Conservation (phyloP, 2,113 vertebrate genomes). For the Ahaetulla prasina region DNA sequence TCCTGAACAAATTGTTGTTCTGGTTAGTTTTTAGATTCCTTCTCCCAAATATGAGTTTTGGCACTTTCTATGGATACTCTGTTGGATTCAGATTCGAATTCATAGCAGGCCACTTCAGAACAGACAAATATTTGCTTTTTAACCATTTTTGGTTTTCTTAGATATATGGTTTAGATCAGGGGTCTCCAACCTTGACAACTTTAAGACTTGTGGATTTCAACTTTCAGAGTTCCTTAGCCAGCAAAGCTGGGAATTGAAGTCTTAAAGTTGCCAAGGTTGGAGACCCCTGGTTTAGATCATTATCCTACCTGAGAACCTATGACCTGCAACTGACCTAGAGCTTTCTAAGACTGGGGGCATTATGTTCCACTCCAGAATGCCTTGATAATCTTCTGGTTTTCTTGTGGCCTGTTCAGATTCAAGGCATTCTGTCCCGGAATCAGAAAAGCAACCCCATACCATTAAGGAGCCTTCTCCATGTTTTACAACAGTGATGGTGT, state of each 20-base stretch:
- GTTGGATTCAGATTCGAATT: background rate
- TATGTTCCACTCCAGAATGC: background rate
- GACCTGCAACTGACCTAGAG: background rate
- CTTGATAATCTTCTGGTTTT: background rate
- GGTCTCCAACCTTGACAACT: too few relatives aligned
- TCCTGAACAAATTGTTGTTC: background rate
- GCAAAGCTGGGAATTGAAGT: too few relatives aligned
- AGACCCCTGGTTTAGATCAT: background rate
- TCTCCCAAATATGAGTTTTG: background rate
- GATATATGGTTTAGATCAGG: background rate
- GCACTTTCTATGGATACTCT: background rate
- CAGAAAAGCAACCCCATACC: background rate
- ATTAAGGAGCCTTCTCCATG: background rate
- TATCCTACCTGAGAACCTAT: background rate
- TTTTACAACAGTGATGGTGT: background rate
- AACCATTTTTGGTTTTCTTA: background rate
- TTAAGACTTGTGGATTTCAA: too few relatives aligned
- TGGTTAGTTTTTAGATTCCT: background rate
- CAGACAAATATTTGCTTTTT: background rate
- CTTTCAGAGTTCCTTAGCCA: too few relatives aligned
- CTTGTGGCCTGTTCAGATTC: background rate
- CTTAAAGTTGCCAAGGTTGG: too few relatives aligned
- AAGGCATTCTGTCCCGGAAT: background rate
- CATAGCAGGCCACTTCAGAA: background rate
- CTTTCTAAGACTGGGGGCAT: background rate